Evolutionary conservation across 2,888 invertebrate genomes (phyloP).

Genomic region (Trissoscelio sp.): DNA sequence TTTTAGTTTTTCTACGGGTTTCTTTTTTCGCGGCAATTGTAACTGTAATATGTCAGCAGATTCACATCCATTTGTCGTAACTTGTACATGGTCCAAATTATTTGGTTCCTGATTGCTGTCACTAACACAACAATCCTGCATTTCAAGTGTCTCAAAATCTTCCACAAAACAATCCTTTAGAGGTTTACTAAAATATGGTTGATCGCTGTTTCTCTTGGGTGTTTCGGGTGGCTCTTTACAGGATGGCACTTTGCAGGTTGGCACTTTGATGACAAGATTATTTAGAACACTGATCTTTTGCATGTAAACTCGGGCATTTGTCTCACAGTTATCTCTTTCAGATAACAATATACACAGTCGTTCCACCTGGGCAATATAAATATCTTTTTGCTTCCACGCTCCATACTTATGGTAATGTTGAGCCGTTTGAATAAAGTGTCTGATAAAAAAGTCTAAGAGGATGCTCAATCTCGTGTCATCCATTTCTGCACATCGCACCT

Average conservation of each 20-base stretch:
- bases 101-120: background rate
- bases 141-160: background rate
- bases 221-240: slow-evolving; percentile 76
- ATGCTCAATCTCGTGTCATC: slow-evolving; percentile 86
- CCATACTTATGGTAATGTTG: slow-evolving; percentile 87
- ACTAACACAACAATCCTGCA: background rate
- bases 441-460: slow-evolving; percentile 88
- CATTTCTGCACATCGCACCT: slow-evolving; percentile 83
- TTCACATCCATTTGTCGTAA: background rate
- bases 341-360: slow-evolving; percentile 87
- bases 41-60: background rate
- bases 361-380: slow-evolving; percentile 89
- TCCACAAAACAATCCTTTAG: slow-evolving; percentile 72
- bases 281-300: slow-evolving; percentile 84
- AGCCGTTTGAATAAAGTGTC: slow-evolving; percentile 89
- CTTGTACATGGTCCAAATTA: background rate
- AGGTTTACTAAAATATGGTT: slow-evolving; percentile 72
- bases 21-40: background rate
- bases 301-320: slow-evolving; percentile 85
- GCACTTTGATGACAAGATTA: slow-evolving; percentile 28
- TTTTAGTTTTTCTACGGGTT: background rate
- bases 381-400: slow-evolving; percentile 86
- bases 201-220: slow-evolving; percentile 76
- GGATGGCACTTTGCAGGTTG: slow-evolving; percentile 37
- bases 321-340: slow-evolving; percentile 85